Conservation (phyloP, 2,113 vertebrate species). For the Dissostichus mawsoni region DNA sequence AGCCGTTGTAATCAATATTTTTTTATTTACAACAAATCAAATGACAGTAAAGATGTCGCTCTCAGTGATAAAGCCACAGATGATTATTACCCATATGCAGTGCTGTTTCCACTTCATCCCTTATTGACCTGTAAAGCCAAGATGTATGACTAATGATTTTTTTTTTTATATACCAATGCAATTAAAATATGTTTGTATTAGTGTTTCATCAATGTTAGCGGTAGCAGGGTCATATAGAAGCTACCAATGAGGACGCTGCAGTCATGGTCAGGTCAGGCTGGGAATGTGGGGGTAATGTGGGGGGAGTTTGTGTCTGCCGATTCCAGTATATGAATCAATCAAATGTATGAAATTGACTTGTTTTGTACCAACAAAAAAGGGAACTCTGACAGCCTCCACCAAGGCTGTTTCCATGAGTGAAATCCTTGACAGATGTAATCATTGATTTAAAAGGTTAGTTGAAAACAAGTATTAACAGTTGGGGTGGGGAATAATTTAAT, state of each 20-base stretch:
- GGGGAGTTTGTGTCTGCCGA: background rate
- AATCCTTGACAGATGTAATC: too few species aligned
- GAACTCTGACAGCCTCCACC: too few species aligned
- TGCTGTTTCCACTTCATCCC: background rate
- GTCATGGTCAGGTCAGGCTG: background rate
- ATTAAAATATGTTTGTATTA: background rate
- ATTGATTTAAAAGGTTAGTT: background rate
- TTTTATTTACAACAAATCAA: conserved; percentile 37
- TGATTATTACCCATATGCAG: background rate
- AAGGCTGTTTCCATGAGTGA: too few species aligned
- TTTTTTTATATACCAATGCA: too few species aligned
- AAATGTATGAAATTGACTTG: background rate
- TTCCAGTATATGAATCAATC: background rate
- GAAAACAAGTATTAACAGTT: background rate
- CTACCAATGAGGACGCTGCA: background rate
- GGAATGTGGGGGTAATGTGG: background rate
- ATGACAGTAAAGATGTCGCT: conserved; percentile 10
- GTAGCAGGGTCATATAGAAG: background rate
- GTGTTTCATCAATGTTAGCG: background rate
- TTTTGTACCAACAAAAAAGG: background rate
- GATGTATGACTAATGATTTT: background rate
- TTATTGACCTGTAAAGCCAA: background rate
- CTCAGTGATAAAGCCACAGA: background rate
- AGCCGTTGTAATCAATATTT: conserved; percentile 32
- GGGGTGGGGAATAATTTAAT: background rate